Evolutionary conservation across 2,797 vertebrate genomes (phyloP), one percentile per base, ranked within the genome.

Genomic region (Pseudotriccus pelzelni): DNA sequence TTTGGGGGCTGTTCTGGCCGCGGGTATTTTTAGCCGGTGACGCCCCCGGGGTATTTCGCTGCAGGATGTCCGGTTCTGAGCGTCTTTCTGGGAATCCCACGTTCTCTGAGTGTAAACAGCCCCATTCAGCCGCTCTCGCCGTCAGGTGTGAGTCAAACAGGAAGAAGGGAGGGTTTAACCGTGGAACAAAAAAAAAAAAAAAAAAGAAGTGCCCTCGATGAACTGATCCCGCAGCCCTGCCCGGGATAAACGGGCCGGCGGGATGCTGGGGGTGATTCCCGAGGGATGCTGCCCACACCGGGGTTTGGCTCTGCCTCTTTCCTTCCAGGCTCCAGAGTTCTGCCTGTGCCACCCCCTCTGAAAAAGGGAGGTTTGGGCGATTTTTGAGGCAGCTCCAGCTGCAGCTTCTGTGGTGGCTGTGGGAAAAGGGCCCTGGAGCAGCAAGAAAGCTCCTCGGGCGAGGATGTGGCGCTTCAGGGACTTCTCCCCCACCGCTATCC

Each of bases 61-160:
- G 94, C 97, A 98, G 98, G 98, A 98, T 94, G 97, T 98, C 98
- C 98, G 97, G 97, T 97, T 27, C 97, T 95, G 97, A 97, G 97
- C 94, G 87, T 96, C 98, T 98, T 98, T 98, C 98, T 98, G 98
- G 98, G 98, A 98, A 98, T 98, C 98, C 98, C 98, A 96, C 66
- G 96, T 22, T 88, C 84, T 96, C 92, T 97, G 96, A 97, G 98
- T 98, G 98, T 98, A 98, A 98, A 98, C 98, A 98, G 97, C 97
- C 97, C 97, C 97, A 97, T 96, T 92, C 93, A 97, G 96, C 62
- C 7, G 74, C 94, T 93, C 1, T 36, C 80, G 39, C 84, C 78
- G 58, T 95, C 95, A 96, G 95, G 97, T 96, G 97, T 97, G 97
- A 98, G 97, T 98, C 98, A 98, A 98, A 98, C 98, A 98, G 98